Conservation (phyloP, 2,797 vertebrate species). For the Malurus leucopterus region DNA sequence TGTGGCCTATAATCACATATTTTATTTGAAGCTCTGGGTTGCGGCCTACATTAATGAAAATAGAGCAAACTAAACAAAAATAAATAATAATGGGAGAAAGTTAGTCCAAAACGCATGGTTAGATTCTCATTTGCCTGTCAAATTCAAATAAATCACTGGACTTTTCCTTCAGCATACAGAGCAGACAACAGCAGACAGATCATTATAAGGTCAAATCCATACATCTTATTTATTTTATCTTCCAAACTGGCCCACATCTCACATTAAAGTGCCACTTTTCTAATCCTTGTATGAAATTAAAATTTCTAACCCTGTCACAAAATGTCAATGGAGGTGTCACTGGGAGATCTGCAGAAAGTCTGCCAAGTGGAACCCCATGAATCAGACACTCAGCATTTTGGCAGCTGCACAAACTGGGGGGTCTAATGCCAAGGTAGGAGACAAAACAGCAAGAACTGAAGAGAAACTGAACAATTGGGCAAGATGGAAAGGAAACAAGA, state of each 20-base stretch:
- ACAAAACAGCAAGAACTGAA: not conserved
- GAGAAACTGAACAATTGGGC: not conserved
- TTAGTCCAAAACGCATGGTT: not conserved
- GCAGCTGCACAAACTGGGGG: not conserved
- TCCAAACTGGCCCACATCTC: not conserved
- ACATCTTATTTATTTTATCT: not conserved
- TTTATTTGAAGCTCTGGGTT: conserved; percentile 11
- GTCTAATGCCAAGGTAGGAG: not conserved
- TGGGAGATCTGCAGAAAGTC: not conserved
- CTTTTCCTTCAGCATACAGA: not conserved
- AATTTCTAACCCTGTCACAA: not conserved
- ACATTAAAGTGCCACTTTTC: not conserved
- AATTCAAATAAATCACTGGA: not conserved
- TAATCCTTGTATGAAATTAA: not conserved
- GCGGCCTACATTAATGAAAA: not conserved
- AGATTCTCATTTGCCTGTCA: conserved; percentile 10
- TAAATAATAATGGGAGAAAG: not conserved
- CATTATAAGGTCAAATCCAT: not conserved
- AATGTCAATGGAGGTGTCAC: not conserved
- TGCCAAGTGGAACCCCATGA: not conserved
- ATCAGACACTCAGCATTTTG: not conserved
- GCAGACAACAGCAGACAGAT: not conserved
- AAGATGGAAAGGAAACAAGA: not conserved
- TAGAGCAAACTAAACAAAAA: conserved; percentile 6
- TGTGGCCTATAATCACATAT: conserved; percentile 43